phyloP scores from a whole-genome alignment of 2,888 invertebrate genomes.

The Archaeoteleia sp. region DNA sequence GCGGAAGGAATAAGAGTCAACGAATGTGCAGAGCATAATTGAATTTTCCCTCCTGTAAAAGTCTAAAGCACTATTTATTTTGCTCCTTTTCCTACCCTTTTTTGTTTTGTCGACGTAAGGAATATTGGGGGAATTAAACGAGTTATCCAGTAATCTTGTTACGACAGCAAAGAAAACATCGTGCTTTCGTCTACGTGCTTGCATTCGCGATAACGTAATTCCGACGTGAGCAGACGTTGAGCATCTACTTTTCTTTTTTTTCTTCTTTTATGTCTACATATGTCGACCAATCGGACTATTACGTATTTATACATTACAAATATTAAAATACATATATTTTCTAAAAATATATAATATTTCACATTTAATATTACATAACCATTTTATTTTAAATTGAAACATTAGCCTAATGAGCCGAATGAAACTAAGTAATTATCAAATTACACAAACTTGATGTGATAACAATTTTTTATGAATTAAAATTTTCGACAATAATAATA shows the following conservation, averaged over 20 bases:
- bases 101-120: slow-evolving; percentile 19
- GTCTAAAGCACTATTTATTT: neutral
- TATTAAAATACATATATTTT: too few species aligned
- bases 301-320: too few species aligned
- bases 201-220: slow-evolving; percentile 42
- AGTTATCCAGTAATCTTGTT: slow-evolving; percentile 48
- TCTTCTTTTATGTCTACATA: slow-evolving; percentile 17
- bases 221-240: slow-evolving; percentile 4
- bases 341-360: too few species aligned
- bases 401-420: too few species aligned
- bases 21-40: slow-evolving; percentile 9
- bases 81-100: neutral
- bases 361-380: too few species aligned
- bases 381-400: too few species aligned
- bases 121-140: slow-evolving; percentile 44
- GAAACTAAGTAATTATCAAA: too few species aligned
- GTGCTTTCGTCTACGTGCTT: slow-evolving; percentile 45
- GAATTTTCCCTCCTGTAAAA: slow-evolving; percentile 2
- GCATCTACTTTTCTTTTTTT: neutral
- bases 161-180: slow-evolving; percentile 37
- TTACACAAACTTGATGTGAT: too few species aligned
- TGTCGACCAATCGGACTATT: slow-evolving; percentile 23
- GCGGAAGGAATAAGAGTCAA: neutral
- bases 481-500: too few species aligned
- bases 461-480: too few species aligned